These are phyloP conservation scores for Ranitomeya imitator DNA, from an alignment of 2,113 vertebrate genomes.

Conservation along the genomic window DNA sequence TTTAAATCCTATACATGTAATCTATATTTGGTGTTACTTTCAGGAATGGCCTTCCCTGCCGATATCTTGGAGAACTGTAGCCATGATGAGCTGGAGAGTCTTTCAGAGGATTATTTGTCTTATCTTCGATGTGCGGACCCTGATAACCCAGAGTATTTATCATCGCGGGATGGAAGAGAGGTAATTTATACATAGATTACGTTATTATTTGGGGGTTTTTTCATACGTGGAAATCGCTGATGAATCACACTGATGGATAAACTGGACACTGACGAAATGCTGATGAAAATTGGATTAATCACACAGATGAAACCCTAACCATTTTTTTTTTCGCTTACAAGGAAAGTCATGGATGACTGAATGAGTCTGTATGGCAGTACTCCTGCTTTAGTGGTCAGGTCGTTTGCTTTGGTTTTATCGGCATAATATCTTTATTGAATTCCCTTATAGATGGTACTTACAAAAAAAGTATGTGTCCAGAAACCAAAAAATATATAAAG, in stretches of 20 bases:
- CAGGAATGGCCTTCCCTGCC: constrained; percentile 86
- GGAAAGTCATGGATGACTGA: no score
- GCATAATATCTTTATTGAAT: background rate
- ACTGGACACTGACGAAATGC: no score
- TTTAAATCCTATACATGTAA: background rate
- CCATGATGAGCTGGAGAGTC: constrained; percentile 75
- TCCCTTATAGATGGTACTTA: background rate
- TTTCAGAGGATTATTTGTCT: constrained; percentile 74
- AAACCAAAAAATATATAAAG: background rate
- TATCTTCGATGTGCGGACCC: constrained; percentile 72
- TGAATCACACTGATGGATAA: no score
- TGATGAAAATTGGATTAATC: no score
- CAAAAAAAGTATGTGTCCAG: background rate
- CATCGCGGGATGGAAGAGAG: constrained; percentile 65
- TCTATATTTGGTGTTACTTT: constrained; percentile 23
- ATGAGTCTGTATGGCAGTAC: no score
- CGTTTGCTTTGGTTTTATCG: background rate
- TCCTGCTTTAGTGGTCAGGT: background rate
- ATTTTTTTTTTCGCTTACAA: no score
- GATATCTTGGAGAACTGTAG: constrained; percentile 77
- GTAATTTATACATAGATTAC: constrained; percentile 60
- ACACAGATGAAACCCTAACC: no score
- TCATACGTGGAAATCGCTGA: no score
- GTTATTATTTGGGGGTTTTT: background rate
- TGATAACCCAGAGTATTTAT: constrained; percentile 70